Conservation (phyloP, 1,140 invertebrate genomes). For the Penaeus japonicus region DNA sequence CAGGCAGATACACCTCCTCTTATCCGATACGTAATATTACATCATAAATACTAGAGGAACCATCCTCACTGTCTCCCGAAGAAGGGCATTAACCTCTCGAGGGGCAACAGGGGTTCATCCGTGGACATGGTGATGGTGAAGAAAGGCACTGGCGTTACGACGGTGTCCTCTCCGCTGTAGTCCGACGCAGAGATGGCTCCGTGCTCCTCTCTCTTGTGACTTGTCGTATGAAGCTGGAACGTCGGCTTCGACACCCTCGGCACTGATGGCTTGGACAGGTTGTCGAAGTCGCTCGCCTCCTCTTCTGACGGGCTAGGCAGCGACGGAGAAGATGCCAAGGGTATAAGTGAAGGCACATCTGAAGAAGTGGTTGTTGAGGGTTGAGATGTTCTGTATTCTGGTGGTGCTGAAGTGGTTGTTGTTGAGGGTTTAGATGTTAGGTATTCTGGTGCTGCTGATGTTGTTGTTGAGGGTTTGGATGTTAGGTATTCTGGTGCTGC, state of each 20-base stretch:
- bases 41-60: neutral
- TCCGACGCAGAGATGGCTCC: conserved; percentile 9
- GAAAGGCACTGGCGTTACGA: neutral
- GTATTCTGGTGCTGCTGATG: too few species aligned
- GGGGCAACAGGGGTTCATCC: conserved; percentile 6
- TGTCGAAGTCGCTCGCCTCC: too few species aligned
- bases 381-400: too few species aligned
- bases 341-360: too few species aligned
- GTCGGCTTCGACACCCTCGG: conserved; percentile 10
- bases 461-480: too few species aligned
- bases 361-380: too few species aligned
- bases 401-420: too few species aligned
- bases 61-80: conserved; percentile 9
- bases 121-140: conserved; percentile 41
- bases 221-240: neutral
- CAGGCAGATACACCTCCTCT: neutral
- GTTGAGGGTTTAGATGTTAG: too few species aligned
- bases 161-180: neutral
- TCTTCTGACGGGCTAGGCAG: too few species aligned
- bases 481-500: too few species aligned
- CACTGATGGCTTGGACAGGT: too few species aligned
- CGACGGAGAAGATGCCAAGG: too few species aligned
- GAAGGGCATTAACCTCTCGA: conserved; percentile 36
- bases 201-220: neutral
- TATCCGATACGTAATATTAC: neutral